Percentiles rank a stretch among this genome's conserved stretches.
Conservation (phyloP, 2,888 invertebrate genomes). For the Galeopsomyia nigrocyanea region DNA sequence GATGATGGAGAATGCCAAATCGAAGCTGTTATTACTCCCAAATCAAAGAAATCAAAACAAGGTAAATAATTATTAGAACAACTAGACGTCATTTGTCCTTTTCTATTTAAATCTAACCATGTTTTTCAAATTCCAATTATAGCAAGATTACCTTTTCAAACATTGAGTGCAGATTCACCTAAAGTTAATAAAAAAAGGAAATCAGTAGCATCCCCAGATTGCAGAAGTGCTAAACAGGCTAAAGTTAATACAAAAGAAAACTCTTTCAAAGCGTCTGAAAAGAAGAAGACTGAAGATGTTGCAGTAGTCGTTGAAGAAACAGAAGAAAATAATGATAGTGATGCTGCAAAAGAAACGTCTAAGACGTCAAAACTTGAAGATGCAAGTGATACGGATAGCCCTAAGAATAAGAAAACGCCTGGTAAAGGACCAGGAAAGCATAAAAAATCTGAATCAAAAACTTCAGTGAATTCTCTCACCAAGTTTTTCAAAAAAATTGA, state of each 20-base stretch:
- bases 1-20: conserved; percentile 56
- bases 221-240: conserved; percentile 56
- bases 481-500: conserved; percentile 57
- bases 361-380: conserved; percentile 37
- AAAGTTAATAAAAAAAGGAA: conserved; percentile 62
- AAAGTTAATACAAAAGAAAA: conserved; percentile 59
- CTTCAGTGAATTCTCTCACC: conserved; percentile 50
- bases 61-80: conserved; percentile 52
- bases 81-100: not conserved
- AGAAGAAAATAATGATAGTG: conserved; percentile 23
- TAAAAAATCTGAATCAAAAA: conserved; percentile 38
- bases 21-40: conserved; percentile 51
- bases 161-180: conserved; percentile 52
- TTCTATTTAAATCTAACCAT: conserved; percentile 20
- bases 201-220: conserved; percentile 52
- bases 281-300: conserved; percentile 26
- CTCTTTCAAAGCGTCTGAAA: conserved; percentile 29
- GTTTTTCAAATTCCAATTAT: conserved; percentile 37
- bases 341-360: conserved; percentile 19
- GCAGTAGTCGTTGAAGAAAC: conserved; percentile 11
- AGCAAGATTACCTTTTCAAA: conserved; percentile 64
- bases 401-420: conserved; percentile 43
- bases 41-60: conserved; percentile 62
- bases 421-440: conserved; percentile 42
- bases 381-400: conserved; percentile 34